phyloP scores from a whole-genome alignment of 2,888 invertebrate genomes.

The Exocentrus adspersus region DNA sequence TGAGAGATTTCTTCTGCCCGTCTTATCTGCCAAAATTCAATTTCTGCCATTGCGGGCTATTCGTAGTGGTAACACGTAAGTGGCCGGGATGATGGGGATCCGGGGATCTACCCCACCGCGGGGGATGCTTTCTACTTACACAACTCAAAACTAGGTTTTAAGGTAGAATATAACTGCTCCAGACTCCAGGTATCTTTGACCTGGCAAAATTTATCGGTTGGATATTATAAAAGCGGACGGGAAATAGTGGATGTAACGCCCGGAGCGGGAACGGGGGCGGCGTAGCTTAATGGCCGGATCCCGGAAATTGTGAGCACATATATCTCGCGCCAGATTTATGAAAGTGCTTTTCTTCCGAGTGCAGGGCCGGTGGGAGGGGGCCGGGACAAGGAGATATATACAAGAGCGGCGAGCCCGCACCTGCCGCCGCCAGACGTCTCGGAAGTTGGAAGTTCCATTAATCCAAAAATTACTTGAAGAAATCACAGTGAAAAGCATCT shows the following conservation, averaged over 20 bases:
- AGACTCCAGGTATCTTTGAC: too few relatives aligned
- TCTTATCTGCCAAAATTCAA: slow-evolving; percentile 59
- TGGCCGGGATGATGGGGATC: slow-evolving; percentile 1
- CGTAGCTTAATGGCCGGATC: slow-evolving; percentile 82
- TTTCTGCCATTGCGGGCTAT: slow-evolving; percentile 52
- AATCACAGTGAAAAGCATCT: too few relatives aligned
- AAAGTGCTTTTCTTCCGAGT: slow-evolving; percentile 74
- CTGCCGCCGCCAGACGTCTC: too few relatives aligned
- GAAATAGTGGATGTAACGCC: slow-evolving; percentile 61
- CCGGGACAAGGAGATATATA: slow-evolving; percentile 61
- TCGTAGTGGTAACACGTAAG: slow-evolving; percentile 12
- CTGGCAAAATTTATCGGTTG: too few relatives aligned
- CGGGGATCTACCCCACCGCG: too few relatives aligned
- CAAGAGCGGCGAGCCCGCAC: slow-evolving; percentile 57
- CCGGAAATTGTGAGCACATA: slow-evolving; percentile 91
- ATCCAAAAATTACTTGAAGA: too few relatives aligned
- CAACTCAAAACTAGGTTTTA: too few relatives aligned
- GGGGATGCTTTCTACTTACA: too few relatives aligned
- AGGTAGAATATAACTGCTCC: too few relatives aligned
- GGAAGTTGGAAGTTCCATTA: too few relatives aligned
- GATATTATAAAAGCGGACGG: slow-evolving; percentile 61
- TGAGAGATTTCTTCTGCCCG: slow-evolving; percentile 49
- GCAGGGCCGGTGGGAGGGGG: slow-evolving; percentile 55
- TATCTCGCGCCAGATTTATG: slow-evolving; percentile 91
- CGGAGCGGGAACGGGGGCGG: slow-evolving; percentile 57